These are phyloP conservation scores for Canis aureus DNA, from an alignment of 2,113 vertebrate species.

Conservation along the genomic window DNA sequence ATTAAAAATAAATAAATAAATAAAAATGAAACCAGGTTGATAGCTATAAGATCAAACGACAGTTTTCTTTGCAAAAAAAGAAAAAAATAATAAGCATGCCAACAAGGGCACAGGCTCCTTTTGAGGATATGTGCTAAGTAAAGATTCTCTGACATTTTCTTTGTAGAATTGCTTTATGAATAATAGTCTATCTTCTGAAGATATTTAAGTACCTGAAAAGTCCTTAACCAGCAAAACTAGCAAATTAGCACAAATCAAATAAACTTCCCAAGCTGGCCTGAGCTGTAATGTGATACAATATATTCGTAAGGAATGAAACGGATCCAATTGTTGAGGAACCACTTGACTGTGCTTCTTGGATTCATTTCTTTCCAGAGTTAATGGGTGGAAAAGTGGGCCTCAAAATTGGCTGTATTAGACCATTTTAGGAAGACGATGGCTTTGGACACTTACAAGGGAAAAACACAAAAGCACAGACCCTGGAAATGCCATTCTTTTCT, in stretches of 20 bases:
- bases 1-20: slow-evolving; percentile 44
- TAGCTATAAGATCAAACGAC: slow-evolving; percentile 77
- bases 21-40: slow-evolving; percentile 65
- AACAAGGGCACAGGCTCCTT: slow-evolving; percentile 59
- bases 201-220: slow-evolving; percentile 55
- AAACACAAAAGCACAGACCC: background rate
- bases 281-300: background rate
- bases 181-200: slow-evolving; percentile 56
- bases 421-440: background rate
- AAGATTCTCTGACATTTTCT: slow-evolving; percentile 72
- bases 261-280: background rate
- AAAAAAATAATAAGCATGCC: slow-evolving; percentile 71
- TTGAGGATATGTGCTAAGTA: slow-evolving; percentile 47
- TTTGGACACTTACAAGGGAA: slow-evolving; percentile 18
- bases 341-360: background rate
- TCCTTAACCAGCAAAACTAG: slow-evolving; percentile 65
- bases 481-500: background rate
- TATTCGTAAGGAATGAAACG: background rate
- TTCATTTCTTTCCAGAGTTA: background rate
- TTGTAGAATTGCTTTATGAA: slow-evolving; percentile 76
- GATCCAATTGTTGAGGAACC: no score
- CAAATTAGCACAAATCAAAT: slow-evolving; percentile 49
- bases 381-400: background rate
- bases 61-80: slow-evolving; percentile 72
- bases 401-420: background rate